Evolutionary conservation across 2,113 vertebrate genomes (phyloP).

Genomic region (Myodes glareolus): DNA sequence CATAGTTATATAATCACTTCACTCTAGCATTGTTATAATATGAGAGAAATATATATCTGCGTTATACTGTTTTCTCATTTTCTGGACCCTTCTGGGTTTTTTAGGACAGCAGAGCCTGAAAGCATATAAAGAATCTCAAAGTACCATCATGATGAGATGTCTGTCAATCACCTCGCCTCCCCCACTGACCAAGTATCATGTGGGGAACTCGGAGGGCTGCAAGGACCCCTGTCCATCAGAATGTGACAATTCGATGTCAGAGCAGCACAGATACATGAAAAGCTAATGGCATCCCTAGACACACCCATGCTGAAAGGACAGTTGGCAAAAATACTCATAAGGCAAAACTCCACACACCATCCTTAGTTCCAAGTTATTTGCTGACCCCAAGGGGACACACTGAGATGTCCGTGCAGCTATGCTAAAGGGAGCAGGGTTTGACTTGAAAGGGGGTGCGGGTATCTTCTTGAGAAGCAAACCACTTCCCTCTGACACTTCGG

Average conservation of each 20-base stretch:
- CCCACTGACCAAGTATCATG: background rate
- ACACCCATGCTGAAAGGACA: background rate
- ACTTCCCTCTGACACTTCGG: background rate
- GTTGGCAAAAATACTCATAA: background rate
- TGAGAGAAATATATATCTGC: background rate
- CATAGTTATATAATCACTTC: background rate
- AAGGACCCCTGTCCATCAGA: background rate
- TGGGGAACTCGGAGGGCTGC: background rate
- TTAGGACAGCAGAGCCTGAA: background rate
- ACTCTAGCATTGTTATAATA: background rate
- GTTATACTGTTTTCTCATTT: background rate
- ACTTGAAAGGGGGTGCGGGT: background rate
- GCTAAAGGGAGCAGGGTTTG: background rate
- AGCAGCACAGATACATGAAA: background rate
- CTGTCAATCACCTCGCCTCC: background rate
- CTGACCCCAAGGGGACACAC: background rate
- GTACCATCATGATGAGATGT: background rate
- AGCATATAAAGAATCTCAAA: background rate
- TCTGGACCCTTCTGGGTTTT: background rate
- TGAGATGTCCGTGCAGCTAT: background rate
- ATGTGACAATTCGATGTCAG: background rate
- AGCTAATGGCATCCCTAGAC: background rate
- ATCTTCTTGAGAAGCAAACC: background rate
- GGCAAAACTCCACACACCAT: background rate
- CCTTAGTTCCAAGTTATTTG: background rate